Conservation (phyloP, 2,797 vertebrate genomes). For the Strix occidentalis region DNA sequence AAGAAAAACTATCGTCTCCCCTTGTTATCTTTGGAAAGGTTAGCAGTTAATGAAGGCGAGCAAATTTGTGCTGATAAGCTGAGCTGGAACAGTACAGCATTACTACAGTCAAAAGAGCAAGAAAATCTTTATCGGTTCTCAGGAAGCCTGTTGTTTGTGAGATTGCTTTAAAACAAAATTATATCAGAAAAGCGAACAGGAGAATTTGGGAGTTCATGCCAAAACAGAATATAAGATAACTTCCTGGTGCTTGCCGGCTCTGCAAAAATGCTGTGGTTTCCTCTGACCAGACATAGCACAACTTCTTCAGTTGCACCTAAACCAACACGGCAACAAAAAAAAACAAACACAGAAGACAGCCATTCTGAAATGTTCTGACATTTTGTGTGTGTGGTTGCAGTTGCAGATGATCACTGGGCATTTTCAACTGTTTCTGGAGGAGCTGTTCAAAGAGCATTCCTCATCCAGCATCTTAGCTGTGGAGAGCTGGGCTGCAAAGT, state of each 20-base stretch:
- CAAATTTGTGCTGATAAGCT: constrained; percentile 54
- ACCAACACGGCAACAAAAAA: background rate
- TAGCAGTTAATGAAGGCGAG: constrained; percentile 72
- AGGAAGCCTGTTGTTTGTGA: constrained; percentile 52
- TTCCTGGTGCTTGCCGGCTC: background rate
- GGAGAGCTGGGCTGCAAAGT: background rate
- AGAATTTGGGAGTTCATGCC: background rate
- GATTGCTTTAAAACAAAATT: constrained; percentile 38
- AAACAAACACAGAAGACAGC: background rate
- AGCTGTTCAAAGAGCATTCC: background rate
- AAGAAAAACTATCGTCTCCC: constrained; percentile 50
- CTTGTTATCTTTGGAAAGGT: constrained; percentile 62
- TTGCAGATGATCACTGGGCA: background rate
- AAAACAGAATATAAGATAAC: background rate
- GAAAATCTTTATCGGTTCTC: constrained; percentile 33
- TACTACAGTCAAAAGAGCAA: constrained; percentile 13
- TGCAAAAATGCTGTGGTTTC: constrained; percentile 24
- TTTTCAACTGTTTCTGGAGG: background rate
- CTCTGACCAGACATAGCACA: background rate
- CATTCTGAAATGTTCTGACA: background rate
- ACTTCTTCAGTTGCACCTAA: background rate
- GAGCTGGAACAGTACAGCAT: background rate
- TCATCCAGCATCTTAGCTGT: background rate
- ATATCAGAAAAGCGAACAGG: background rate
- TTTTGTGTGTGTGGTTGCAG: background rate